A percentile compares a stretch with the other conserved stretches of the same genome.
Conservation (phyloP, 1,140 invertebrate genomes). For the Trachelipus rathkii region DNA sequence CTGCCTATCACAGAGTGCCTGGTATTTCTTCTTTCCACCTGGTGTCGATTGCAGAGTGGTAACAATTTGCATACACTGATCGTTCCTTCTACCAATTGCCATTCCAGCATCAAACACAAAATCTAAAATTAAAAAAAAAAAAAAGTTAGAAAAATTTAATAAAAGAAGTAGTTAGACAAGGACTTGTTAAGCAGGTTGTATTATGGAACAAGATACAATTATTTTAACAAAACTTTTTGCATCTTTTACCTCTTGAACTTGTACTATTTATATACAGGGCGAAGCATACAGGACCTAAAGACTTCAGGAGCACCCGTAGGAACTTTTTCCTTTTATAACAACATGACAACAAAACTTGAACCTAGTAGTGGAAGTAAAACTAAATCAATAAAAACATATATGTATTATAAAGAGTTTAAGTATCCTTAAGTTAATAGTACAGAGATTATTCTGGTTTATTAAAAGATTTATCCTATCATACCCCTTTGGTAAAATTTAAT, state of each 20-base stretch:
- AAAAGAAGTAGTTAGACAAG: neutral
- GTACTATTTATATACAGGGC: constrained; percentile 65
- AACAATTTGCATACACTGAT: constrained; percentile 70
- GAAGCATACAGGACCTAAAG: constrained; percentile 70
- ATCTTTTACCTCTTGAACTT: constrained; percentile 50
- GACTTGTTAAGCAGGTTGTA: constrained; percentile 46
- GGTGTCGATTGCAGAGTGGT: constrained; percentile 73
- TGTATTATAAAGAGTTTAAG: too few species aligned
- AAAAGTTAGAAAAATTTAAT: neutral
- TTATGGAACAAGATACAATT: constrained; percentile 50
- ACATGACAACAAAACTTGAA: constrained; percentile 66
- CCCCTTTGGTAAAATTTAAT: too few species aligned
- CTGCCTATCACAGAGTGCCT: constrained; percentile 68
- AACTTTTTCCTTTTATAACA: constrained; percentile 76
- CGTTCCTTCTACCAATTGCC: constrained; percentile 64
- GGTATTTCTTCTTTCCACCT: constrained; percentile 66
- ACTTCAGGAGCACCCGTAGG: constrained; percentile 64
- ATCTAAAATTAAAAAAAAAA: too few species aligned
- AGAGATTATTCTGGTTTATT: too few species aligned
- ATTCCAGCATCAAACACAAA: constrained; percentile 75
- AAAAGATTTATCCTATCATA: too few species aligned
- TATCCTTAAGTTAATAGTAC: too few species aligned
- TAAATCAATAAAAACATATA: too few species aligned
- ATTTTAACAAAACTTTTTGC: too few species aligned
- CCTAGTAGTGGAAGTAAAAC: constrained; percentile 53